Base-by-base conservation (phyloP, 1,140 invertebrate genomes). In the Drosophila sechellia region DNA sequence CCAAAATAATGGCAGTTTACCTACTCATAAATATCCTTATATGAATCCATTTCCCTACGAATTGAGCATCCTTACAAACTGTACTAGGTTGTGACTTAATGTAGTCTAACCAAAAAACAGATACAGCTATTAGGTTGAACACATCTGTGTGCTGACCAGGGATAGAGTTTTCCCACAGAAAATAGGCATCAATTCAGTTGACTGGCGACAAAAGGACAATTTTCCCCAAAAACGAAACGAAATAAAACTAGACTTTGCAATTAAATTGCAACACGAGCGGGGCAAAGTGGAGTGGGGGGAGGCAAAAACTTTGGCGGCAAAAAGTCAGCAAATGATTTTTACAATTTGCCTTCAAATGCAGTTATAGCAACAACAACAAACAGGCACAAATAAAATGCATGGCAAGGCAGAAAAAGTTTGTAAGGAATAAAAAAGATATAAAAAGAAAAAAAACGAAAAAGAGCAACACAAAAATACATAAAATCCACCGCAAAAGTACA, bases 251-350 rank as follows among this genome's bases (percentile, higher is more conserved):
- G 65, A 61, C 63, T 79, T 84, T 79, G 71, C 81, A 83, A 85
- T 83, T 83, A 79, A 84, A 84, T 55, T 84, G 65, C 77, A 79
- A 46, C 79, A 54, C 22, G 5, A 35, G 42, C 5, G 5, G 17
- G 3, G 34, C 2, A 10, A 13, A 31, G 17, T 1, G 1, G 3
- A 22, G 42, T 3, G 10, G 42, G 12, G 42, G 20, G 8, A 45
- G 43, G 46, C 37, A 2, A 17, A 48, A 70, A 70, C 64, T 57
- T 70, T 70, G 46, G 50, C 27, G 65, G 52, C 54, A 69, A 83
- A 80, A 83, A 83, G 79, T 83, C 79, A 73, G 79, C 54, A 78
- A 81, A 83, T 78, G 49, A 74, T 78, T 83, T 83, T 74, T 63
- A 81, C 79, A 77, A 66, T 73, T 81, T 68, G 60, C 48, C 73